A percentile compares a stretch with the other conserved stretches of the same genome.
phyloP scores from a whole-genome alignment of 1,140 invertebrate species.

The Paraescarpia echinospica region DNA sequence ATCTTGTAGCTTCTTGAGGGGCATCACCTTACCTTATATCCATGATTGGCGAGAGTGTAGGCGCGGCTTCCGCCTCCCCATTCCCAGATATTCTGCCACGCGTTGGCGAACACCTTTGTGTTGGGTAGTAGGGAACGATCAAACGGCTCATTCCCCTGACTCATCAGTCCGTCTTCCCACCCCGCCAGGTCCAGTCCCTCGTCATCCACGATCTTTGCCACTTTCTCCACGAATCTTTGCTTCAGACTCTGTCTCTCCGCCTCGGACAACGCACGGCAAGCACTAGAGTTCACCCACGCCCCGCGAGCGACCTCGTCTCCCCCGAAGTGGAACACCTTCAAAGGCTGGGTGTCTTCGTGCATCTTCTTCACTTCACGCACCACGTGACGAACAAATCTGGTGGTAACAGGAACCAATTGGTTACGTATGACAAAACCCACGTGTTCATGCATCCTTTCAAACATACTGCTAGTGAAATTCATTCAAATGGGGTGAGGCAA shows the following conservation, averaged over 20 bases:
- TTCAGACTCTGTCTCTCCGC: constrained; percentile 21
- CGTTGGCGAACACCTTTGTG: constrained; percentile 38
- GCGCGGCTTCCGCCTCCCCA: constrained; percentile 41
- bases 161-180: constrained; percentile 52
- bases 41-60: constrained; percentile 45
- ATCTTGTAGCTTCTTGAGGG: too few relatives aligned
- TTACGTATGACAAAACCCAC: neutral
- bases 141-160: constrained; percentile 34
- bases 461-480: too few relatives aligned
- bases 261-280: constrained; percentile 27
- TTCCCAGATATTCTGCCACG: constrained; percentile 52
- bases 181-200: constrained; percentile 38
- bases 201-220: constrained; percentile 29
- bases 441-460: too few relatives aligned
- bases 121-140: constrained; percentile 18
- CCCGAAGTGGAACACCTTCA: constrained; percentile 48
- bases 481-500: too few relatives aligned
- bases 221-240: constrained; percentile 34
- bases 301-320: constrained; percentile 47
- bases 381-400: constrained; percentile 45
- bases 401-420: neutral
- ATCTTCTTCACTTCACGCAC: constrained; percentile 27
- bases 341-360: constrained; percentile 37
- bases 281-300: constrained; percentile 42
- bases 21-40: constrained; percentile 47